These are phyloP conservation scores for Siniperca chuatsi DNA, from an alignment of 2,113 vertebrate species.

Conservation along the genomic window DNA sequence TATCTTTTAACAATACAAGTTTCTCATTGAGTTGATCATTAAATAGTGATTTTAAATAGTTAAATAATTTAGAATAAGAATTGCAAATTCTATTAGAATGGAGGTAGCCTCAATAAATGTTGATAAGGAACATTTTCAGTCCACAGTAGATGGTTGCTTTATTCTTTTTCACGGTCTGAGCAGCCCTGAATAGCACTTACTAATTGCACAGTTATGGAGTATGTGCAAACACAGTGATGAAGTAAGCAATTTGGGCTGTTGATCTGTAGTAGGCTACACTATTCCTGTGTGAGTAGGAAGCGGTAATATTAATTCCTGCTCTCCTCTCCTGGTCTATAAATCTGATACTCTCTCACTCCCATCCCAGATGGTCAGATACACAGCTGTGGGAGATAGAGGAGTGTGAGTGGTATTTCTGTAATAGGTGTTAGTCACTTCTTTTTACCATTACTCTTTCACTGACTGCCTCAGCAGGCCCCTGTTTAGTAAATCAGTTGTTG, in stretches of 20 bases:
- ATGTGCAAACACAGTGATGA: constrained; percentile 45
- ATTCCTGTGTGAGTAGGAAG: constrained; percentile 65
- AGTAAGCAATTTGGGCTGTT: constrained; percentile 52
- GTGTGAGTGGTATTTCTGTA: constrained; percentile 59
- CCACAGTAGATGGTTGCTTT: neutral
- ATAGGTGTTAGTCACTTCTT: constrained; percentile 59
- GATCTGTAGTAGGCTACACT: constrained; percentile 40
- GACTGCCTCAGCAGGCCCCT: constrained; percentile 59
- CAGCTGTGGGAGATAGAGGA: constrained; percentile 41
- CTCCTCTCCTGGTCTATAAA: constrained; percentile 61
- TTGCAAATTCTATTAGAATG: neutral
- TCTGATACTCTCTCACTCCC: constrained; percentile 59
- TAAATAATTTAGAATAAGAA: neutral
- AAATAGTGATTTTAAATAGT: neutral
- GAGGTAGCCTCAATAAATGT: neutral
- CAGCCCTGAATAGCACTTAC: constrained; percentile 14
- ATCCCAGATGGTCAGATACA: constrained; percentile 55
- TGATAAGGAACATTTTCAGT: constrained; percentile 17
- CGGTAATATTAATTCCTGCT: constrained; percentile 71
- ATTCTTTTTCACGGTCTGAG: constrained; percentile 23
- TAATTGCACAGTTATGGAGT: constrained; percentile 41
- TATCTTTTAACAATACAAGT: neutral
- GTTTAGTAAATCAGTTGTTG: constrained; percentile 63
- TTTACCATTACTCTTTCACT: constrained; percentile 71
- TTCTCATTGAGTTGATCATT: constrained; percentile 12